These are phyloP conservation scores for Oostethus manadensis DNA, from an alignment of 2,113 vertebrate species.

Conservation along the genomic window DNA sequence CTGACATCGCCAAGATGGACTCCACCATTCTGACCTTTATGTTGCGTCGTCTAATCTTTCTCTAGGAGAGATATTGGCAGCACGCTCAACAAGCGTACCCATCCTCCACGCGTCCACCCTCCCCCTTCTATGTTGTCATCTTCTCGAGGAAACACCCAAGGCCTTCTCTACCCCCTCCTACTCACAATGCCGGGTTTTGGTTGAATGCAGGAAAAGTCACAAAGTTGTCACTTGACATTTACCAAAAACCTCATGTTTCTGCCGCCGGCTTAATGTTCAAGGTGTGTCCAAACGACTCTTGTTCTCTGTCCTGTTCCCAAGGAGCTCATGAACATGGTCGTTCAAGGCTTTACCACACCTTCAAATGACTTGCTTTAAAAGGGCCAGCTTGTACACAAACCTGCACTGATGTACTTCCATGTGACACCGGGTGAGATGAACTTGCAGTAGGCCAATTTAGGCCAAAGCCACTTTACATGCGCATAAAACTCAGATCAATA, in stretches of 20 bases:
- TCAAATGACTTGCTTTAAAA: not conserved
- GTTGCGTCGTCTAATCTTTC: constrained; percentile 43
- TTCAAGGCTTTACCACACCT: constrained; percentile 4
- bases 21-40: constrained; percentile 57
- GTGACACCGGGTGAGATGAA: not conserved
- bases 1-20: constrained; percentile 38
- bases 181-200: constrained; percentile 19
- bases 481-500: too few species aligned
- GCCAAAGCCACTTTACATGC: too few species aligned
- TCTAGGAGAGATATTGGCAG: constrained; percentile 39
- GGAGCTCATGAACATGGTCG: constrained; percentile 4
- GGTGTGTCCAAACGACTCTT: constrained; percentile 18
- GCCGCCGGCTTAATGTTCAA: constrained; percentile 34
- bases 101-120: constrained; percentile 16
- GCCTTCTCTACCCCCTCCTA: constrained; percentile 3
- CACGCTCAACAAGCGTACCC: constrained; percentile 39
- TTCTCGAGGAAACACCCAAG: constrained; percentile 19
- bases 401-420: not conserved
- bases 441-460: too few species aligned
- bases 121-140: constrained; percentile 4
- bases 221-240: constrained; percentile 53
- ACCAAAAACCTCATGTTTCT: constrained; percentile 43
- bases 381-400: not conserved
- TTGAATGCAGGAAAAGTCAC: constrained; percentile 30
- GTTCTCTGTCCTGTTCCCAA: constrained; percentile 9